Base-by-base conservation (phyloP, 2,888 invertebrate genomes). In the Trissoscelio sp. region DNA sequence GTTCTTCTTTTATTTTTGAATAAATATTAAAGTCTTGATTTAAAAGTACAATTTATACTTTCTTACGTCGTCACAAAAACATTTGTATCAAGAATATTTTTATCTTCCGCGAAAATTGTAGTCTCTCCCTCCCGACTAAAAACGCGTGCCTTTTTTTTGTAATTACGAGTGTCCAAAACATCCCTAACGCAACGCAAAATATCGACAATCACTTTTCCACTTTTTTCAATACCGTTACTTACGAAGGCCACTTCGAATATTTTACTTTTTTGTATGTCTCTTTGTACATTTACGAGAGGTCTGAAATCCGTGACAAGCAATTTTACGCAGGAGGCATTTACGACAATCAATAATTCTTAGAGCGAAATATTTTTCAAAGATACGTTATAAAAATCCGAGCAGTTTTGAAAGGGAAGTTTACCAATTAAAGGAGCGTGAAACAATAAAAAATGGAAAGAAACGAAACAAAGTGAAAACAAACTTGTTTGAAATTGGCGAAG, bases 51-150 rank as follows among this genome's bases (percentile, higher is more conserved):
- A 84, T 85, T 86, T 85, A 80, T 79, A 74, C 75, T 86, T 84
- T 87, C 84, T 85, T 86, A 80, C 77, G 87, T 87, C 85, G 87
- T 89, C 79, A 86, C 88, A 90, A 91, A 91, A 89, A 88, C 88
- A 84, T 84, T 90, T 88, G 87, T 91, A 91, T 91, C 91, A 91
- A 91, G 91, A 91, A 91, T 91, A 91, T 90, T 81, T 86, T 87
- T 86, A 82, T 83, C 75, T 60, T 83, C 81, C 72, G 82, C 79
- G 73, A 83, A 83, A 83, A 83, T 81, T 79, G 73, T 81, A 78
- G 79, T 81, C 81, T 79, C 77, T 67, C 67, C 74, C 72, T 77
- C 77, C 75, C 82, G 77, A 73, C 72, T 82, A 79, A 79, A 78
- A 79, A 73, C 75, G 55, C 73, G 70, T 75, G 74, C 74, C 72